These are phyloP conservation scores for Choreutis nemorana DNA, from an alignment of 2,888 invertebrate genomes.

Conservation along the genomic window DNA sequence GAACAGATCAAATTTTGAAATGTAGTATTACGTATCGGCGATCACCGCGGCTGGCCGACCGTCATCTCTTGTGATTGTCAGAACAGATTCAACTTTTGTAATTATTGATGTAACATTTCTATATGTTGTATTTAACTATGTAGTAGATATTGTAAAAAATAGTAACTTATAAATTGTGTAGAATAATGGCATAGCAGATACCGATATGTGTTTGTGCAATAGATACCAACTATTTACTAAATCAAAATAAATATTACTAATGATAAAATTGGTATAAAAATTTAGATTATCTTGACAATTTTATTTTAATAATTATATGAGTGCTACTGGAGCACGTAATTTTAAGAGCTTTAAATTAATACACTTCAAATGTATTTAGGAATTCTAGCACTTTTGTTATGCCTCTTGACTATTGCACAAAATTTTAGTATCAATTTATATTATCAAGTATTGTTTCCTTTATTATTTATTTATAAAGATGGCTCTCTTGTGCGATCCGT, in stretches of 20 bases:
- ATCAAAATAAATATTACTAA: slow-evolving; percentile 28
- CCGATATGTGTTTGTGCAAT: slow-evolving; percentile 58
- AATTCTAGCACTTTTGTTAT: slow-evolving; percentile 52
- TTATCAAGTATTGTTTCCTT: slow-evolving; percentile 32
- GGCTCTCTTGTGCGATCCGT: slow-evolving; percentile 39
- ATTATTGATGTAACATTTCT: slow-evolving; percentile 59
- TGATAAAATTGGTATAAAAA: slow-evolving; percentile 27
- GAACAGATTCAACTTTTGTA: slow-evolving; percentile 60
- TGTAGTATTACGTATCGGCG: slow-evolving; percentile 32
- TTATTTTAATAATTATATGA: slow-evolving; percentile 34
- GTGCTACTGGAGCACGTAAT: slow-evolving; percentile 43
- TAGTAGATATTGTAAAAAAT: slow-evolving; percentile 56
- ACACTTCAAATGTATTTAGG: slow-evolving; percentile 48
- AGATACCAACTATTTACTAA: slow-evolving; percentile 38
- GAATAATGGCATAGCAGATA: slow-evolving; percentile 49
- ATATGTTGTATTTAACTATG: slow-evolving; percentile 61
- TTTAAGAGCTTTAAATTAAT: slow-evolving; percentile 58
- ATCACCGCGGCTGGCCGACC: slow-evolving; percentile 31
- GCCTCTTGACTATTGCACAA: slow-evolving; percentile 44
- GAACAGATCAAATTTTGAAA: slow-evolving; percentile 35
- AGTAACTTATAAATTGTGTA: slow-evolving; percentile 53
- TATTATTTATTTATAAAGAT: no score
- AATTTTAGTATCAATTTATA: slow-evolving; percentile 23
- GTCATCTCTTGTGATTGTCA: slow-evolving; percentile 52
- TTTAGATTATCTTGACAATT: slow-evolving; percentile 36